phyloP scores from a whole-genome alignment of 2,797 vertebrate genomes.

The Anguilla marmorata region DNA sequence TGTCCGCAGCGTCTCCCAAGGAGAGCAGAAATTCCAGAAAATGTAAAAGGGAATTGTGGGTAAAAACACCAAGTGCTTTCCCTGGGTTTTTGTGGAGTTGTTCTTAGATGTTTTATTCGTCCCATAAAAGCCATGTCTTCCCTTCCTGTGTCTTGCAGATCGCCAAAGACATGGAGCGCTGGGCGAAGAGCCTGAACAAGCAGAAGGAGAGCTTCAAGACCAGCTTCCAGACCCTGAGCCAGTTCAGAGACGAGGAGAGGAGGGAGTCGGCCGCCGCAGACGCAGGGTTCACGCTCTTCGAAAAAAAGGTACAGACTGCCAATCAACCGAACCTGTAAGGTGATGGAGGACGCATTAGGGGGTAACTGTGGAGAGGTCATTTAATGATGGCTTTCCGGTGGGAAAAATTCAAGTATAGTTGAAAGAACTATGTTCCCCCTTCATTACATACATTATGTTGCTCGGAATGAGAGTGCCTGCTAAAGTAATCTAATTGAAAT shows the following conservation, averaged over 20 bases:
- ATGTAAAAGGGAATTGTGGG: background rate
- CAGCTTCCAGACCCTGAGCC: conserved; percentile 91
- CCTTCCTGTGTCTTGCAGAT: conserved; percentile 73
- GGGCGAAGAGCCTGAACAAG: conserved; percentile 98
- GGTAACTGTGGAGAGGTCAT: background rate
- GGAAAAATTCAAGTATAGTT: background rate
- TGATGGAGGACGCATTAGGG: background rate
- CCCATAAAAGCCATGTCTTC: background rate
- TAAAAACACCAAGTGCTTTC: background rate
- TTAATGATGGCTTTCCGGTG: background rate
- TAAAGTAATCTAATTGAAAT: no score
- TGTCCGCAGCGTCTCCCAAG: background rate
- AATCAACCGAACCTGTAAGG: background rate
- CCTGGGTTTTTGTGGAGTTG: background rate
- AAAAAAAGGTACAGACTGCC: conserved; percentile 86
- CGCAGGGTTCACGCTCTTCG: conserved; percentile 92
- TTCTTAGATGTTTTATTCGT: background rate
- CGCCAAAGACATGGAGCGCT: conserved; percentile 99
- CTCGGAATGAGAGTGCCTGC: no score
- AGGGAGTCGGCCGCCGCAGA: conserved; percentile 94
- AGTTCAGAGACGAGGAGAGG: conserved; percentile 83
- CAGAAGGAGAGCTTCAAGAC: conserved; percentile 97
- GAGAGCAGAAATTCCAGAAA: background rate
- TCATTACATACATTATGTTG: background rate
- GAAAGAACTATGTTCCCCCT: background rate